A percentile compares a stretch with the other conserved stretches of the same genome.
Conservation (phyloP, 2,888 invertebrate species). For the Pandemis heparana region DNA sequence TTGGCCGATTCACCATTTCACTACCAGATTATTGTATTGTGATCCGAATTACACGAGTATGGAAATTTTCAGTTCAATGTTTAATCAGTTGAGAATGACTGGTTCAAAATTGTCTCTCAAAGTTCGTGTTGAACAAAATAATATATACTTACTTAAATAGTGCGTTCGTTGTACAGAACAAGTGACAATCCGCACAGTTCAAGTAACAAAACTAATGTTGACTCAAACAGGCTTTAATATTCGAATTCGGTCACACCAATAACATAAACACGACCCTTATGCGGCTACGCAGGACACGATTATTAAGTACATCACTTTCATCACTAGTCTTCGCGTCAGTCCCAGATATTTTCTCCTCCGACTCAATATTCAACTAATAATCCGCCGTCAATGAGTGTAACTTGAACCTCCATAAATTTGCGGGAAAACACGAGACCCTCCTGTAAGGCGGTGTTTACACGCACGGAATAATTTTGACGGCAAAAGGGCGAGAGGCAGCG, state of each 20-base stretch:
- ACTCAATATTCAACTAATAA: conserved; percentile 22
- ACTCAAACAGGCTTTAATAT: neutral
- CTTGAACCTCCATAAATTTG: conserved; percentile 36
- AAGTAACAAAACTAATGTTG: neutral
- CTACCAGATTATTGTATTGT: too few species aligned
- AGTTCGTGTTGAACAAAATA: too few species aligned
- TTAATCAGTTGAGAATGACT: too few species aligned
- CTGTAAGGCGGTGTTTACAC: conserved; percentile 51
- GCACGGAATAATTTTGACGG: conserved; percentile 53
- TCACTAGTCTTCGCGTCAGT: neutral
- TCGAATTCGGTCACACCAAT: neutral
- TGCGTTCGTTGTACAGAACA: too few species aligned
- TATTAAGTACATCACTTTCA: neutral
- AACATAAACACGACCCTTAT: neutral
- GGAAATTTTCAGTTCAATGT: too few species aligned
- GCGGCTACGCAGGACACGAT: neutral
- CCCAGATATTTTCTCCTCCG: neutral
- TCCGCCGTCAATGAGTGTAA: conserved; percentile 14
- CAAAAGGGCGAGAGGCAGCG: conserved; percentile 54
- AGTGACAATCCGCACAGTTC: too few species aligned
- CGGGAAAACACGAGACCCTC: conserved; percentile 35
- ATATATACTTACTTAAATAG: too few species aligned
- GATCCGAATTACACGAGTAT: too few species aligned
- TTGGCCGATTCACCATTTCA: too few species aligned
- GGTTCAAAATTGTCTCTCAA: too few species aligned